Conservation (phyloP, 1,140 invertebrate genomes). For the Trichonephila clavata region DNA sequence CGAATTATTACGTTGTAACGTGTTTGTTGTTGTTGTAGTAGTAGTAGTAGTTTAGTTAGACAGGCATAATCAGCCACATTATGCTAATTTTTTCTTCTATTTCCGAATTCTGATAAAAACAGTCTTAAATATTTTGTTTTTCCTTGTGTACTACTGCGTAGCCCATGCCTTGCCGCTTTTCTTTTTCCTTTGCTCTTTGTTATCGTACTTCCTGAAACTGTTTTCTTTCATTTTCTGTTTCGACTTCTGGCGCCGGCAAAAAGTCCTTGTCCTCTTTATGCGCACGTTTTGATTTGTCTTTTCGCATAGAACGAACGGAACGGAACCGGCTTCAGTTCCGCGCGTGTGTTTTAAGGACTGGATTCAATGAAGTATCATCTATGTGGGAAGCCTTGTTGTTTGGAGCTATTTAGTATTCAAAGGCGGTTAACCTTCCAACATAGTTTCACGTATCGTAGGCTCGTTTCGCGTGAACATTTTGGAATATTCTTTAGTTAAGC, state of each 20-base stretch:
- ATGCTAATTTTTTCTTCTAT: not conserved
- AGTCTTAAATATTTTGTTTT: not conserved
- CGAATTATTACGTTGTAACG: not conserved
- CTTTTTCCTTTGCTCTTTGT: not conserved
- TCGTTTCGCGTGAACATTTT: not conserved
- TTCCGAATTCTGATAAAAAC: not conserved
- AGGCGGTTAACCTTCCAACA: not conserved
- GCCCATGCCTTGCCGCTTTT: not conserved
- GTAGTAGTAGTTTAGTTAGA: not conserved
- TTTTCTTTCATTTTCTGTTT: slow-evolving; percentile 20
- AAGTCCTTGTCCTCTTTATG: slow-evolving; percentile 32
- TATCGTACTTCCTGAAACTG: slow-evolving; percentile 21
- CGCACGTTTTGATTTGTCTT: not conserved
- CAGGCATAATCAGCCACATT: not conserved
- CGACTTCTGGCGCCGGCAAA: not conserved
- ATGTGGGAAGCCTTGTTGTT: not conserved
- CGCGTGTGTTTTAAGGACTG: not conserved
- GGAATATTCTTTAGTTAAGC: not conserved
- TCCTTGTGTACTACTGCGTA: not conserved
- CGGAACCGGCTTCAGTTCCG: not conserved
- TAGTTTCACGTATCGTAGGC: not conserved
- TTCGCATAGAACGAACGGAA: not conserved
- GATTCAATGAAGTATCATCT: not conserved
- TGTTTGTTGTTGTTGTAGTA: not conserved
- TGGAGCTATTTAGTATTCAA: not conserved